A percentile compares a stretch with the other conserved stretches of the same genome.
Conservation (phyloP, 2,797 vertebrate species). For the Euthynnus affinis region DNA sequence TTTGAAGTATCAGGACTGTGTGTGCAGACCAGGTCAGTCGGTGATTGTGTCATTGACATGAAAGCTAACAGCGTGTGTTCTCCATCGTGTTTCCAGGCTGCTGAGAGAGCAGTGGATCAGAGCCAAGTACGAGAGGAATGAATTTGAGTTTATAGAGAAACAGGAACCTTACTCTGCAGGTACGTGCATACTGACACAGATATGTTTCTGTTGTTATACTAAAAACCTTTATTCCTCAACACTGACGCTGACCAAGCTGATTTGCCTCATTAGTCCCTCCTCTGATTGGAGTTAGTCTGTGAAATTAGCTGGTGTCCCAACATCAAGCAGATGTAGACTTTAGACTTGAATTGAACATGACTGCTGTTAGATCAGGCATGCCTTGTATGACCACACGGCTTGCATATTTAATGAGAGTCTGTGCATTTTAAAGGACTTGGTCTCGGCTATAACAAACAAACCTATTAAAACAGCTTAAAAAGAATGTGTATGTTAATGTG, state of each 20-base stretch:
- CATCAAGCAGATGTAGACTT: no score
- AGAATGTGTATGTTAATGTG: neutral
- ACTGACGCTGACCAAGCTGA: neutral
- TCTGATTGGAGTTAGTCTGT: neutral
- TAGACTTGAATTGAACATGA: no score
- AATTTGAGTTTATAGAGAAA: constrained; percentile 91
- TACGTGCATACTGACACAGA: constrained; percentile 55
- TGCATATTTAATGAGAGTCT: neutral
- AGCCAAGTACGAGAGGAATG: constrained; percentile 94
- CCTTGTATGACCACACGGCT: neutral
- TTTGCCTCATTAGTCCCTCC: neutral
- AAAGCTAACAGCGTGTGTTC: constrained; percentile 37
- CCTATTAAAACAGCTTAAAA: neutral
- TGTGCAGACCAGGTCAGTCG: constrained; percentile 1
- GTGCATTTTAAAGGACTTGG: neutral
- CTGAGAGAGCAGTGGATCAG: constrained; percentile 96
- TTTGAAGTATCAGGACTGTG: no score
- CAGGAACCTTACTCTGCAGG: constrained; percentile 96
- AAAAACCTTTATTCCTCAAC: neutral
- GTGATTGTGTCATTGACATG: constrained; percentile 32
- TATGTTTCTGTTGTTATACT: neutral
- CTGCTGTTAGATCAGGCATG: no score
- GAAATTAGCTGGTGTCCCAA: no score
- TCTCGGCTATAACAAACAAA: neutral
- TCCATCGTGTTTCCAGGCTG: constrained; percentile 80